Evolutionary conservation across 2,113 vertebrate species (phyloP).

Genomic region (Sapayoa aenigma): DNA sequence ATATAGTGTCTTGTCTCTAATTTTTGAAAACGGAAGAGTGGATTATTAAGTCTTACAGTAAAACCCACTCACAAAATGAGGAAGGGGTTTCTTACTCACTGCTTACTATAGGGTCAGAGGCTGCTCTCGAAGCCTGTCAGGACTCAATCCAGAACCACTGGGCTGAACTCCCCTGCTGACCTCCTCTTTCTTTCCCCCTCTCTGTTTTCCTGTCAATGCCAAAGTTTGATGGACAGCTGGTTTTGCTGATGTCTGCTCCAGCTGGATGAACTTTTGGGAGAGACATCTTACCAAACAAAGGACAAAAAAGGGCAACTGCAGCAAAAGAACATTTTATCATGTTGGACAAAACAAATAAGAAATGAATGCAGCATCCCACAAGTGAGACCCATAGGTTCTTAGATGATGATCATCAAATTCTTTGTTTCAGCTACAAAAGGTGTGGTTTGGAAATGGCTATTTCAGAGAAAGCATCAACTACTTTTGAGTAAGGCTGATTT

Average conservation of each 20-base stretch:
- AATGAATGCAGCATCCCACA: not conserved
- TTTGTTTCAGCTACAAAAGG: not conserved
- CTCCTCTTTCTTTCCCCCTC: not conserved
- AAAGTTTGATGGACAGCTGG: not conserved
- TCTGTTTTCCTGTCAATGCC: not conserved
- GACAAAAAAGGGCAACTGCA: not conserved
- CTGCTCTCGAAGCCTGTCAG: not conserved
- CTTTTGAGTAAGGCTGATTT: not conserved
- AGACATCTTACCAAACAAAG: not conserved
- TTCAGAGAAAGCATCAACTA: not conserved
- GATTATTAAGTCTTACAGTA: not conserved
- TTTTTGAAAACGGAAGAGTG: not conserved
- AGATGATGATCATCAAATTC: not conserved
- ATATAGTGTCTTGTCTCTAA: not conserved
- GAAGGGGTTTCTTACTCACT: not conserved
- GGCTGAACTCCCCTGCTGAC: not conserved
- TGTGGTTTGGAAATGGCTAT: not conserved
- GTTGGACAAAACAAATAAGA: fast-evolving
- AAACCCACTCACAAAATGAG: not conserved
- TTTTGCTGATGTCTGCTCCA: not conserved
- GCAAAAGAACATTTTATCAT: not conserved
- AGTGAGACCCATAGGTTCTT: not conserved
- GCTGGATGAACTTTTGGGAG: not conserved
- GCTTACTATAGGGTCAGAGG: not conserved
- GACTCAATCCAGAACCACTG: fast-evolving